Evolutionary conservation across 2,888 invertebrate genomes (phyloP).

Genomic region (Cryptophagus acutangulus): DNA sequence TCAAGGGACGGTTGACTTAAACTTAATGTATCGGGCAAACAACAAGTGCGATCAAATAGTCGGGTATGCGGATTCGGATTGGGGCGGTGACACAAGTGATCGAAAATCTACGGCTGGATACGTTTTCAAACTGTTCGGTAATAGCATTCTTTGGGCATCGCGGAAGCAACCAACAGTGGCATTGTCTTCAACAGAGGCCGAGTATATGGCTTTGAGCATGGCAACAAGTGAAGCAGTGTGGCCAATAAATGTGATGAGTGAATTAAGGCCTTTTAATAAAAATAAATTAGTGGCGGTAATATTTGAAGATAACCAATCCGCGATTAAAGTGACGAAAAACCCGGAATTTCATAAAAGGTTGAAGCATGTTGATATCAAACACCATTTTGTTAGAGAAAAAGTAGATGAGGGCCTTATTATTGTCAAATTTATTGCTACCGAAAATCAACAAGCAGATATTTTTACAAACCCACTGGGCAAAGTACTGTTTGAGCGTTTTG

Average conservation of each 20-base stretch:
- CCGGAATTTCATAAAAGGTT: slow-evolving; percentile 13
- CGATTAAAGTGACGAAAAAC: no score
- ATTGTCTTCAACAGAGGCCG: slow-evolving; percentile 23
- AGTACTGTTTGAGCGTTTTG: no score
- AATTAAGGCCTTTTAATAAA: no score
- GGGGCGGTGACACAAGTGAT: slow-evolving; percentile 17
- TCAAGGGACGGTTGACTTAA: slow-evolving; percentile 18
- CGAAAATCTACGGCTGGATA: slow-evolving; percentile 25
- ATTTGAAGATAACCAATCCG: no score
- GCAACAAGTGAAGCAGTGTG: slow-evolving; percentile 28
- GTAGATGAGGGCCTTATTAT: no score
- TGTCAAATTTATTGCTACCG: no score
- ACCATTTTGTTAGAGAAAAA: slow-evolving; percentile 12
- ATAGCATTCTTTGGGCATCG: slow-evolving; percentile 30
- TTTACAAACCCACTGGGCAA: slow-evolving; percentile 13
- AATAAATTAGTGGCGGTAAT: no score
- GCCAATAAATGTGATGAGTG: slow-evolving; percentile 22
- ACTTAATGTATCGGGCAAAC: slow-evolving; percentile 13
- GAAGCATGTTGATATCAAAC: slow-evolving; percentile 16
- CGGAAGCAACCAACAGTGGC: slow-evolving; percentile 35
- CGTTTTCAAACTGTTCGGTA: slow-evolving; percentile 27
- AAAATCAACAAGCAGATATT: slow-evolving; percentile 12
- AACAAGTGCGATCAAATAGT: slow-evolving; percentile 6
- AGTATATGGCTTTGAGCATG: slow-evolving; percentile 31
- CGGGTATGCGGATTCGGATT: slow-evolving; percentile 18